These are phyloP conservation scores for Ormyrus pomaceus DNA, from an alignment of 2,888 invertebrate species.

Conservation along the genomic window DNA sequence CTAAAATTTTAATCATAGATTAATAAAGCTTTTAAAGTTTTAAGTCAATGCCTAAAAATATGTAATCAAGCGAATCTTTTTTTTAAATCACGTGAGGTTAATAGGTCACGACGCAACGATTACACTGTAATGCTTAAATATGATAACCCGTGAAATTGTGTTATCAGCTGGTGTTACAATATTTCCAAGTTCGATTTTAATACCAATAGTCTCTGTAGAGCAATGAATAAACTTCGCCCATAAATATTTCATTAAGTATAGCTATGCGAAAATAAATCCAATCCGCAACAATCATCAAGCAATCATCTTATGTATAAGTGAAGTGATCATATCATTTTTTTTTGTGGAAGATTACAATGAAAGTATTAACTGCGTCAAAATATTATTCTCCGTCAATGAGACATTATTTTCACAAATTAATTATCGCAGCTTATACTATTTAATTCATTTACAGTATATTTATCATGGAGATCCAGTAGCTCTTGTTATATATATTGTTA, in stretches of 20 bases:
- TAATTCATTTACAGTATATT: neutral
- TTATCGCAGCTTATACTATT: constrained; percentile 4
- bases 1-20: too few relatives aligned
- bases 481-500: constrained; percentile 61
- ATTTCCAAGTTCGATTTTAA: constrained; percentile 58
- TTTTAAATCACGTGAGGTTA: constrained; percentile 68
- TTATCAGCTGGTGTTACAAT: constrained; percentile 60
- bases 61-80: constrained; percentile 39
- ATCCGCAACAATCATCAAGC: neutral
- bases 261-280: constrained; percentile 3
- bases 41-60: constrained; percentile 9
- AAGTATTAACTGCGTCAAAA: neutral
- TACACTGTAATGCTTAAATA: constrained; percentile 35
- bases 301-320: too few relatives aligned
- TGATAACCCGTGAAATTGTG: constrained; percentile 63
- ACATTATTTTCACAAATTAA: constrained; percentile 15
- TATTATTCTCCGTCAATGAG: neutral
- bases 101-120: constrained; percentile 58
- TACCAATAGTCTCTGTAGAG: constrained; percentile 28
- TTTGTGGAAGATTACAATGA: too few relatives aligned
- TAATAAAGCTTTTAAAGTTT: neutral
- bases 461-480: neutral
- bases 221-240: constrained; percentile 15
- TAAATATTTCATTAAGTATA: constrained; percentile 1
- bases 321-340: too few relatives aligned